Evolutionary conservation across 2,113 vertebrate genomes (phyloP).

Genomic region (Recurvirostra avosetta): DNA sequence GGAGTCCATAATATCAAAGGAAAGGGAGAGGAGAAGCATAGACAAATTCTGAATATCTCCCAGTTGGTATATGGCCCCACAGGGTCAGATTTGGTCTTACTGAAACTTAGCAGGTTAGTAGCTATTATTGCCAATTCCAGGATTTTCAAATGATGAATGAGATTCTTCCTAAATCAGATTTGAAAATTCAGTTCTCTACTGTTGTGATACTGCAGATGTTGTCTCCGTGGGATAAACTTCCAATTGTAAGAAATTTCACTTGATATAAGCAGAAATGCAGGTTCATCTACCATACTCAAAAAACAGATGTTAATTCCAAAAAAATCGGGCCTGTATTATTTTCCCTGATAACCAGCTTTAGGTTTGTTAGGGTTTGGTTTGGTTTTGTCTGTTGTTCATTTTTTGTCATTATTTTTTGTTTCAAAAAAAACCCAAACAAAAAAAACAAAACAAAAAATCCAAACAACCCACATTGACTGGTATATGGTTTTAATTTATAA

Average conservation of each 20-base stretch:
- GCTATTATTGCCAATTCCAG: not conserved
- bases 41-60: conserved; percentile 87
- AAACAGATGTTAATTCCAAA: not conserved
- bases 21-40: conserved; percentile 77
- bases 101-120: conserved; percentile 88
- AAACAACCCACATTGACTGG: not conserved
- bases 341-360: not conserved
- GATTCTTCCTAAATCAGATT: not conserved
- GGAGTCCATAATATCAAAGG: conserved; percentile 87
- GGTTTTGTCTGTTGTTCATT: not conserved
- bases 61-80: conserved; percentile 91
- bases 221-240: not conserved
- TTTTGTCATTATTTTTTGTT: not conserved
- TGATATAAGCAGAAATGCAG: not conserved
- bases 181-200: not conserved
- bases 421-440: not conserved
- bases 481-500: not conserved
- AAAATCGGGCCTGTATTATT: not conserved
- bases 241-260: not conserved
- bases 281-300: not conserved
- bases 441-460: not conserved
- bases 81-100: conserved; percentile 88
- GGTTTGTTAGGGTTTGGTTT: too few relatives aligned
- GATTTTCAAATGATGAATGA: not conserved
- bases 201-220: not conserved